Base-by-base conservation (phyloP, 2,888 invertebrate species). In the Acrobasis repandana region DNA sequence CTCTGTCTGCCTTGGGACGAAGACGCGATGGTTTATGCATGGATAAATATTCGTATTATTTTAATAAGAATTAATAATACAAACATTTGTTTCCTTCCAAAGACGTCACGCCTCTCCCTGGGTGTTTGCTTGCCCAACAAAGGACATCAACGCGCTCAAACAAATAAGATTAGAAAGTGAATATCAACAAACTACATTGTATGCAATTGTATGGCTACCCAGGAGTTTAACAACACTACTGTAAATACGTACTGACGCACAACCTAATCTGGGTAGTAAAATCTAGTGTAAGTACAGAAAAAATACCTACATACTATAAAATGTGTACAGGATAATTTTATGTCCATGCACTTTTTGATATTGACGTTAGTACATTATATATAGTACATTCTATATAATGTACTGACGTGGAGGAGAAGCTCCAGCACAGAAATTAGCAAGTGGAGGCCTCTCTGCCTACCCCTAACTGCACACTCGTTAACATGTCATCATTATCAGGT, bases 131-230 rank as follows among this genome's bases (percentile, higher is more conserved):
- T 14, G 10, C 6, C 14, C 20, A 28, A 50, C 18, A 49, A 8
- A 11, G 28, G 20, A 11, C 14, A 33, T 50, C 2, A 20, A 50
- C n/a, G 5, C 14, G 14, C 9, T 14, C 50, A 28, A 8, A 50
- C 18, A 50, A 28, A 50, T 14, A 50, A 50, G 50, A 28, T 49
- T 50, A 50, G 50, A 50, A 2, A 20, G 20, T 11, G 14, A 28
- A 28, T n/a, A 50, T 28, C 20, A 20, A 33, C 14, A 50, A 50
- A 50, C 20, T n/a, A 28, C 50, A 50, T 33, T 50, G 50, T 49
- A 20, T 20, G 0, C 28, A 1, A 49, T 49, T 49, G 49, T 50
- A 28, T 28, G 10, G 20, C 4, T 28, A 16, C n/a, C 11, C 18
- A 28, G 8, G 28, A 50, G 50, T 50, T 50, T 50, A 50, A 10